Conservation (phyloP, 2,888 invertebrate genomes). For the Nymphalis urticae region DNA sequence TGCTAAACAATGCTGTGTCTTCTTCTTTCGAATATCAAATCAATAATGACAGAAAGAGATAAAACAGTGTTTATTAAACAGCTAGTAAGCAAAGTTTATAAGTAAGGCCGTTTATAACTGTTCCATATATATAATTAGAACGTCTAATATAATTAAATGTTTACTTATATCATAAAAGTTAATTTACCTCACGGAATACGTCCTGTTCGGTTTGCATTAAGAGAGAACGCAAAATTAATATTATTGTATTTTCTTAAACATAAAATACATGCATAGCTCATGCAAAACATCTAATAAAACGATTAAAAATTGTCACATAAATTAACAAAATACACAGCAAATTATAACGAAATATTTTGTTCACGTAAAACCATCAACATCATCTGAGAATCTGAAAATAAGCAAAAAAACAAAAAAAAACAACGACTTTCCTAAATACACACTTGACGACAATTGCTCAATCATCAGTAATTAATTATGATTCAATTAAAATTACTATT, state of each 20-base stretch:
- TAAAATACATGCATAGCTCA: conserved; percentile 16
- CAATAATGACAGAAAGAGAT: too few relatives aligned
- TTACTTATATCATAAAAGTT: not conserved
- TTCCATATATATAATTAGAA: too few relatives aligned
- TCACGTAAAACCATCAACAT: conserved; percentile 1
- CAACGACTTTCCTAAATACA: conserved; percentile 27
- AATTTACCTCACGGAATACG: conserved; percentile 77
- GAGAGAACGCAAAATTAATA: conserved; percentile 41
- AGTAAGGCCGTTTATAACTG: too few relatives aligned
- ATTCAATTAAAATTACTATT: not conserved
- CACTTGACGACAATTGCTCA: conserved; percentile 29
- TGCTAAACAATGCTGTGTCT: too few relatives aligned
- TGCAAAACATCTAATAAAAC: conserved; percentile 27
- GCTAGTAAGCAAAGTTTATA: too few relatives aligned
- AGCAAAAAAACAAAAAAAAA: conserved; percentile 28
- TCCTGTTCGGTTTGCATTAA: conserved; percentile 65
- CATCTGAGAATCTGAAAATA: conserved; percentile 18
- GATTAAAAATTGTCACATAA: not conserved
- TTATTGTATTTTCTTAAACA: not conserved
- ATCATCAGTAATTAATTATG: not conserved
- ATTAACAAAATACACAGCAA: conserved; percentile 13
- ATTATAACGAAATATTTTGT: conserved; percentile 9
- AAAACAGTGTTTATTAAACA: too few relatives aligned
- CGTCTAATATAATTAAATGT: too few relatives aligned
- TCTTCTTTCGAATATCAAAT: too few relatives aligned